Conservation (phyloP, 64 coral and sea anemone genomes). For the Cladopsammia gracilis region DNA sequence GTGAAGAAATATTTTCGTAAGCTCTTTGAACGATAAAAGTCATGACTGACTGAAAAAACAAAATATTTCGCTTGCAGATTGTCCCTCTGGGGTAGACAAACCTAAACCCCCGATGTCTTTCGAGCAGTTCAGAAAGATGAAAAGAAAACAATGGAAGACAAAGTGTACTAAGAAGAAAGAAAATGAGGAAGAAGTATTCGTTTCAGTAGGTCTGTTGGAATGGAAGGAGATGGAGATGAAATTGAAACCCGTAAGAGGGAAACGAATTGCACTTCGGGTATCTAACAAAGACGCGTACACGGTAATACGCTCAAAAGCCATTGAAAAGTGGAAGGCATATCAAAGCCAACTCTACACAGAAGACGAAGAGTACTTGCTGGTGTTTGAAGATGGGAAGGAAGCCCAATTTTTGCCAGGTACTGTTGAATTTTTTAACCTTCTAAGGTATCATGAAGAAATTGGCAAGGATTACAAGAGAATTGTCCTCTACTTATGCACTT, state of each 20-base stretch:
- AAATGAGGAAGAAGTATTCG: constrained; percentile 35
- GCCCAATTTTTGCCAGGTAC: constrained; percentile 49
- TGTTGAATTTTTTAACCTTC: constrained; percentile 43
- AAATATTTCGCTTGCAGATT: constrained; percentile 3
- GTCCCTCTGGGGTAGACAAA: background rate
- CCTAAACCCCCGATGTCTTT: constrained; percentile 12
- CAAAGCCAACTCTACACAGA: too few relatives aligned
- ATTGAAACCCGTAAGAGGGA: constrained; percentile 43
- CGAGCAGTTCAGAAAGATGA: background rate
- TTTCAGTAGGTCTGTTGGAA: constrained; percentile 46
- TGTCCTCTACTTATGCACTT: constrained; percentile 39
- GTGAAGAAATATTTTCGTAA: too few relatives aligned
- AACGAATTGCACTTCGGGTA: constrained; percentile 27
- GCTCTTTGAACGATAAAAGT: too few relatives aligned
- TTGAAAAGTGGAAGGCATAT: constrained; percentile 18
- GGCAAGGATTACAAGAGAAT: constrained; percentile 66
- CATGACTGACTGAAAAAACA: too few relatives aligned
- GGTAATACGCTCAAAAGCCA: background rate
- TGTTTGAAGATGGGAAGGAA: constrained; percentile 53
- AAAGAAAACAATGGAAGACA: constrained; percentile 43
- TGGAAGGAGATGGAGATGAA: constrained; percentile 28
- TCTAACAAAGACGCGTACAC: background rate
- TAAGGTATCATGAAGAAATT: constrained; percentile 59
- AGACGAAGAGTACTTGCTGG: too few relatives aligned
- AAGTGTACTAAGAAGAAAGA: background rate